A percentile compares a stretch with the other conserved stretches of the same genome.
Evolutionary conservation across 2,113 vertebrate species (phyloP).

Genomic region (Mobula birostris): DNA sequence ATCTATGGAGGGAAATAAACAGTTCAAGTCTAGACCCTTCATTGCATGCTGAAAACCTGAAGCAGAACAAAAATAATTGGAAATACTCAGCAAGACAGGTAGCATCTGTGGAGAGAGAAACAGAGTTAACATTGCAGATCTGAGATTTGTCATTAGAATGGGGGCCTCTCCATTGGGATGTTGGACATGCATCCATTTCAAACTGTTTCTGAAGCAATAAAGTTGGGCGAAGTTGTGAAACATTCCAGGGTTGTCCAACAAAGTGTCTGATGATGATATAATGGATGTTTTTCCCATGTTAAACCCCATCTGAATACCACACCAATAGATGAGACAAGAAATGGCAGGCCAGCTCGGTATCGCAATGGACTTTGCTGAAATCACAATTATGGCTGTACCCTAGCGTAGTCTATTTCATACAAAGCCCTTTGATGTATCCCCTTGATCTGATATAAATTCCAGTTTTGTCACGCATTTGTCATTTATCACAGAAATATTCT

Average conservation of each 20-base stretch:
- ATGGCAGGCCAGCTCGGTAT: not conserved
- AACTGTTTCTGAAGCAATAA: not conserved
- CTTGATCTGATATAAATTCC: not conserved
- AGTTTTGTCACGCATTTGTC: not conserved
- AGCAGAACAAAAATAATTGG: too few species aligned
- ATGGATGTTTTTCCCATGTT: not conserved
- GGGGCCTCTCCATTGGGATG: too few species aligned
- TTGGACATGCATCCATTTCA: not conserved
- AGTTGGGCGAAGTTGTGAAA: not conserved
- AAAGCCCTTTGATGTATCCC: not conserved
- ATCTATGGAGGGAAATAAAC: too few species aligned
- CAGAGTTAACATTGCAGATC: too few species aligned
- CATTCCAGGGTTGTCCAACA: not conserved
- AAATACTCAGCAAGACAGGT: too few species aligned
- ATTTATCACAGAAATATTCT: too few species aligned
- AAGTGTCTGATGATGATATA: not conserved
- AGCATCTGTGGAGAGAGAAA: too few species aligned
- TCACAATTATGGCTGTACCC: not conserved
- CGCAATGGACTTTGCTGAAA: not conserved
- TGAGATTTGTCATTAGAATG: too few species aligned
- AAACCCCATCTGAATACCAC: not conserved
- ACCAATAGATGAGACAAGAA: not conserved
- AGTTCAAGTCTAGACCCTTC: too few species aligned
- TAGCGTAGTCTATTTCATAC: not conserved
- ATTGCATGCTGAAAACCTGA: too few species aligned